Conservation (phyloP, 2,113 vertebrate species). For the Typhlomys cinereus region DNA sequence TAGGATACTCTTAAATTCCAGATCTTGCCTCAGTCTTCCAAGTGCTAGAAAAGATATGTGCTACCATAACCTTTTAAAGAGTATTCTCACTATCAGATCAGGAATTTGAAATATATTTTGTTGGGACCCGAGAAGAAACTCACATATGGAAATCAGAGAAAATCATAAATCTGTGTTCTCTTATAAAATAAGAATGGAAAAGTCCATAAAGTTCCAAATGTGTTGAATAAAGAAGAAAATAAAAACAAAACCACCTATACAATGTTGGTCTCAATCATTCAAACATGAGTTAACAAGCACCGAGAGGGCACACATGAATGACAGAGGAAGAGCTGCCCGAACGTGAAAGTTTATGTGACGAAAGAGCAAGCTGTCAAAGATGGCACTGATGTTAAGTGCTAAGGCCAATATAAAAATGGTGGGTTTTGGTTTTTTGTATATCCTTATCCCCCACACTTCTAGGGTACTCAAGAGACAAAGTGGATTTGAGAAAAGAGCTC, state of each 20-base stretch:
- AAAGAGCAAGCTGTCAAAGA: not conserved
- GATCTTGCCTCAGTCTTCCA: not conserved
- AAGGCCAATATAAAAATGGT: not conserved
- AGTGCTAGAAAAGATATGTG: not conserved
- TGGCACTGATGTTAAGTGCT: not conserved
- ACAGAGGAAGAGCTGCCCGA: not conserved
- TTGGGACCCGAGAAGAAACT: not conserved
- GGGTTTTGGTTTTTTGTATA: not conserved
- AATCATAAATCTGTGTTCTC: not conserved
- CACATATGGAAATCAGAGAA: not conserved
- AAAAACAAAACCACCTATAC: constrained; percentile 7
- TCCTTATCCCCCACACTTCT: not conserved
- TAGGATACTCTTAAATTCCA: not conserved
- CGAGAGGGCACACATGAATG: not conserved
- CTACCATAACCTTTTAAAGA: not conserved
- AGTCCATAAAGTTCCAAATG: not conserved
- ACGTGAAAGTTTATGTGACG: not conserved
- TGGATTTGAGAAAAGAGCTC: not conserved
- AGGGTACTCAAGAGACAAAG: not conserved
- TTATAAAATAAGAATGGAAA: constrained; percentile 5
- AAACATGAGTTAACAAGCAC: not conserved
- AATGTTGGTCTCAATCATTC: not conserved
- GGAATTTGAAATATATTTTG: not conserved
- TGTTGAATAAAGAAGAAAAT: not conserved
- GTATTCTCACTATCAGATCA: not conserved